A percentile compares a stretch with the other conserved stretches of the same genome.
phyloP scores from a whole-genome alignment of 2,888 invertebrate genomes.

The Limenitis camilla region DNA sequence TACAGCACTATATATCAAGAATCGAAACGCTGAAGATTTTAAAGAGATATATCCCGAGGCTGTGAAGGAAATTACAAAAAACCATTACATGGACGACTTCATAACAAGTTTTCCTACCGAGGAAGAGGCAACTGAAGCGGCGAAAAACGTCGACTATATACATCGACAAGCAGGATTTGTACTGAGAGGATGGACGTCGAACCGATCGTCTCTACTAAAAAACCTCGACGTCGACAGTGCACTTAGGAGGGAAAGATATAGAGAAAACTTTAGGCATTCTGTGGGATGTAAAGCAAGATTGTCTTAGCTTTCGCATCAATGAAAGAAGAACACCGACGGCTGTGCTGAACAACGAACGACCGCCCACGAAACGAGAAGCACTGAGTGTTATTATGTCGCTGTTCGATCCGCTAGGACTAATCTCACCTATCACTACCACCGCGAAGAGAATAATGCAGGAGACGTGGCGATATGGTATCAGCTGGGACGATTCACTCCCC shows the following conservation, averaged over 20 bases:
- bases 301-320: no score
- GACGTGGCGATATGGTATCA: constrained; percentile 4
- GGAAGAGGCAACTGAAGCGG: background rate
- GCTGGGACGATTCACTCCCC: constrained; percentile 4
- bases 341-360: background rate
- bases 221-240: background rate
- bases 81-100: constrained; percentile 7
- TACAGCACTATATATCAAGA: constrained; percentile 18
- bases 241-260: background rate
- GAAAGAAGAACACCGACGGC: background rate
- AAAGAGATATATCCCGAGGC: constrained; percentile 1
- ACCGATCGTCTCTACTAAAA: background rate
- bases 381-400: constrained; percentile 5
- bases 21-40: constrained; percentile 12
- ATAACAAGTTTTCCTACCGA: background rate
- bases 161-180: background rate
- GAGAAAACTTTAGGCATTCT: background rate
- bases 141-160: background rate
- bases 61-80: background rate
- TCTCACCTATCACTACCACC: background rate
- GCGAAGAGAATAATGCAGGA: constrained; percentile 8
- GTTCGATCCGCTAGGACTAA: constrained; percentile 12
- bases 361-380: background rate
- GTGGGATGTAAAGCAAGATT: no score
- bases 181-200: background rate